Conservation (phyloP, 2,113 vertebrate genomes). For the Gavialis gangeticus region DNA sequence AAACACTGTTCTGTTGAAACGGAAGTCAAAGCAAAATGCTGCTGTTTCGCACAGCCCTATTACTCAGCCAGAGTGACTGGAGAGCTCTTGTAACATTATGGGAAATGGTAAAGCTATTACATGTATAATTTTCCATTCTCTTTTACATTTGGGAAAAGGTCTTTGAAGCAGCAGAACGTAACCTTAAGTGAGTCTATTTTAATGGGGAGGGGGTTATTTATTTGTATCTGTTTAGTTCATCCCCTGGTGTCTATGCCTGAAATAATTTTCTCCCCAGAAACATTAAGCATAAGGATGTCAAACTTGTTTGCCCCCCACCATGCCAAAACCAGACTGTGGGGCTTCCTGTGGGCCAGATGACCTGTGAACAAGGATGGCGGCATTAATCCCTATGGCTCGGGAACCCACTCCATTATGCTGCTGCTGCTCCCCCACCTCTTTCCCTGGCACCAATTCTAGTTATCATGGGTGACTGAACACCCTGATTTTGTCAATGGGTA, state of each 20-base stretch:
- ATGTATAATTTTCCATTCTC: background rate
- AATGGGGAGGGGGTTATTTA: background rate
- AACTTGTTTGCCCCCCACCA: too few species aligned
- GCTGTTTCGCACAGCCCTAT: too few species aligned
- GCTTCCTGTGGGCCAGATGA: too few species aligned
- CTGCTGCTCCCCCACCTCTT: too few species aligned
- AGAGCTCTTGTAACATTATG: background rate
- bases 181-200: background rate
- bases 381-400: too few species aligned
- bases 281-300: background rate
- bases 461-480: too few species aligned
- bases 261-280: background rate
- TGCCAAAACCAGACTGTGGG: too few species aligned
- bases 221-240: constrained; percentile 10
- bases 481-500: too few species aligned
- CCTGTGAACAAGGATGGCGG: too few species aligned
- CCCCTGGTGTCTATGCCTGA: background rate
- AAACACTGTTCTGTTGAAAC: background rate
- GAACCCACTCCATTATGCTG: too few species aligned
- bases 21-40: too few species aligned
- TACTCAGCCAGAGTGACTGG: background rate
- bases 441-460: too few species aligned
- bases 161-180: background rate
- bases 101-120: background rate
- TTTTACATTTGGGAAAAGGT: background rate